Evolutionary conservation across 2,888 invertebrate species (phyloP).

Genomic region (Acanthosepion pharaonis): DNA sequence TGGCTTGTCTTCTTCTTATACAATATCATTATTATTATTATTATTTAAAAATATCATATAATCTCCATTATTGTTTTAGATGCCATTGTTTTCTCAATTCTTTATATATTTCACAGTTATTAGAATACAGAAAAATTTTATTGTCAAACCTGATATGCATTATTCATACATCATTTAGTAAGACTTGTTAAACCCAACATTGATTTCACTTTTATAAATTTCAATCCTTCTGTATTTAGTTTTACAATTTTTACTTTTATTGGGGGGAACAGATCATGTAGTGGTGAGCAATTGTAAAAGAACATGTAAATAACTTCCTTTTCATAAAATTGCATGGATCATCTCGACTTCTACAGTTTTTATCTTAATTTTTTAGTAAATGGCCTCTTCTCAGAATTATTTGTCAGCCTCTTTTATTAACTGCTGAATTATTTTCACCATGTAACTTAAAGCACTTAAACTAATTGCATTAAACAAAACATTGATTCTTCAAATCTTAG

Average conservation of each 20-base stretch:
- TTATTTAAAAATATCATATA: background rate
- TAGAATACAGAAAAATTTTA: background rate
- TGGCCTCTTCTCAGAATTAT: background rate
- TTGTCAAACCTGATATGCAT: slow-evolving; percentile 15
- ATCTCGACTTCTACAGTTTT: background rate
- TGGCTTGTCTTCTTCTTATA: background rate
- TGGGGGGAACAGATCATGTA: background rate
- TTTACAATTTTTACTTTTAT: background rate
- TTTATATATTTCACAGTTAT: background rate
- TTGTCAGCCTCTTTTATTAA: background rate
- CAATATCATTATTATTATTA: background rate
- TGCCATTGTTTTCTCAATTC: background rate
- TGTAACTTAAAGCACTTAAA: background rate
- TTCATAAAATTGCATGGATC: background rate
- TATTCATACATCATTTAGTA: slow-evolving; percentile 17
- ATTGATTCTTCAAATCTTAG: slow-evolving; percentile 33
- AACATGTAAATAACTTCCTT: background rate
- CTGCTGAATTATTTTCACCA: background rate
- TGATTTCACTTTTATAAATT: background rate
- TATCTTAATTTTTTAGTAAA: background rate
- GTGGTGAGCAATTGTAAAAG: background rate
- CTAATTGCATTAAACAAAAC: background rate
- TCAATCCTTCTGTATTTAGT: background rate
- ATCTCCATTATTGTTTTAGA: slow-evolving; percentile 9
- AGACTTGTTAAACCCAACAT: background rate